Evolutionary conservation across 2,888 invertebrate genomes (phyloP), one percentile per base, ranked within the genome.

Genomic region (Dione vanillae): DNA sequence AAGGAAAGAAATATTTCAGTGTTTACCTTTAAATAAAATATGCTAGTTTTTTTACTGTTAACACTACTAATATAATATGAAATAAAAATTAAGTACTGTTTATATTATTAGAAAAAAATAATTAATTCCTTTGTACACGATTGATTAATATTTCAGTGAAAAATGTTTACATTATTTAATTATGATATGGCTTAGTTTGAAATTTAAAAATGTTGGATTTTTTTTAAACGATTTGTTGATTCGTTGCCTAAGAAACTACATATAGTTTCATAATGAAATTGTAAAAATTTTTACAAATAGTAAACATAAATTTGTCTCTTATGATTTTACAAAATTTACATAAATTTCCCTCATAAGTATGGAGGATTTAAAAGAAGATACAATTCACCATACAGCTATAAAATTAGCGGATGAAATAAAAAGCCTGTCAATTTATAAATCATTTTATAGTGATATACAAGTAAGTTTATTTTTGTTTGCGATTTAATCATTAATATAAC

Each of bases 361-460:
- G 94, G 94, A 94, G 76, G 90, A 91, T 69, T 83, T 93, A 75
- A 94, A 94, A 77, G 95, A 95, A 76, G 94, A 94, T 79, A 94
- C 94, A 74, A 95, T 97, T 77, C 96, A 97, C 81, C 95, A 96
- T 76, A 96, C 96, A 65, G 96, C 97, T 19, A 87, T 95, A 74
- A 97, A 96, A 90, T 94, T 98, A 80, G 95, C 97, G n/a, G 95
- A 96, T 74, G 96, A 97, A 85, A 95, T 97, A 73, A 96, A 96
- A 87, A 94, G 94, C 77, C 95, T 96, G 83, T 94, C 96, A 51
- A 95, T 96, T 77, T 97, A 97, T 81, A 95, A 96, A 85, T 94
- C 95, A 71, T 95, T 97, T 80, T 97, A 96, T 82, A 95, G 95
- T 84, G 96, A 97, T 85, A 95, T 97, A 76, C 97, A 97, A 95